Base-by-base conservation (phyloP, 2,113 vertebrate species). In the Dolichallabes microphthalmus region DNA sequence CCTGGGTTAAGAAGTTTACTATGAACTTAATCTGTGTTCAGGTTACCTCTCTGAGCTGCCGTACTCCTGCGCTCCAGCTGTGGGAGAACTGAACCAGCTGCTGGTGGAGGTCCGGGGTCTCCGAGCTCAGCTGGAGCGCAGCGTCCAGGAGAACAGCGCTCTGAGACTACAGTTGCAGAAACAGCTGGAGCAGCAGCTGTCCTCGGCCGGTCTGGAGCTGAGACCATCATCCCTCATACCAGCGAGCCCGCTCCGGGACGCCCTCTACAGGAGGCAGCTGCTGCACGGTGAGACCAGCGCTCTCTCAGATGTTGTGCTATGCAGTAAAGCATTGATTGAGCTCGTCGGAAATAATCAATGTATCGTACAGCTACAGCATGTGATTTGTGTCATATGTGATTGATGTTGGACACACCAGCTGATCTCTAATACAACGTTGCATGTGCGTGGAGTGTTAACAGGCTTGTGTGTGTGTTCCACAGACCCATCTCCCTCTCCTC, bases 401-500 rank as follows among this genome's bases (percentile, higher is more conserved):
- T 74, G 4, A 50, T 9, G n/a, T 57, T 39, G 0, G 19, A 27
- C 60, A 66, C 13, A 27, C 12, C 13, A 22, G 39, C 22, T 27
- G 25, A 53, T 53, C 25, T 77, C 3, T 57, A 30, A n/a, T 57
- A n/a, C 68, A 73, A 22, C 77, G 64, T 80, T 25, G 8, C n/a
- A n/a, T n/a, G 52, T 79, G 82, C 61, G 61, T 8, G 66, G 17
- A 19, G n/a, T 80, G 76, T 57, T 75, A 82, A 86, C 63, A 58
- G 60, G 53, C 25, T 55, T 84, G 0, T 91, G 88, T 94, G 89
- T 90, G 89, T 90, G 85, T 82, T 80, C 92, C 90, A 64, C 92
- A 97, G 96, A 96, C 90, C 93, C 95, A 0, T 95, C 93, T 86
- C 95, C 94, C 1, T 98, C 97, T 90, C 97, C 97, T 88, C 97